Evolutionary conservation across 2,113 vertebrate species (phyloP), one percentile per base, ranked within the genome.

Genomic region (Oophaga pumilio): DNA sequence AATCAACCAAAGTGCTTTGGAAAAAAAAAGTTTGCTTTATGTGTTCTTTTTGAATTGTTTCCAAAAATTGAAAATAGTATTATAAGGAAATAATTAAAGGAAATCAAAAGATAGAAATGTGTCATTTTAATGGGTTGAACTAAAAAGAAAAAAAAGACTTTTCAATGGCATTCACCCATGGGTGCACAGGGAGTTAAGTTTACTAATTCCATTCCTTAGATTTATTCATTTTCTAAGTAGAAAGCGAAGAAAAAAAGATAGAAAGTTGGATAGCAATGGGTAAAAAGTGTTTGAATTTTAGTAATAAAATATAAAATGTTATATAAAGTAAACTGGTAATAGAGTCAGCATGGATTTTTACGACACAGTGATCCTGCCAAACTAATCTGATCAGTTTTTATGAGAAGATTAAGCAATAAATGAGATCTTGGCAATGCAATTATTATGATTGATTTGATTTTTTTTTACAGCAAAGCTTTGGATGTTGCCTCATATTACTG

Each of bases 351-450:
- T 74, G 43, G 71, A 43, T 43, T 74, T 74, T 74, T 74, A 74
- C 22, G 71, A 49, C 17, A 50, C 71, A 74, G 71, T 4, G 13
- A 50, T 50, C 71, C 33, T 49, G 71, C 71, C 71, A 74, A 74
- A 74, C 33, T 74, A 74, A 74, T 74, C 71, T 74, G 71, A 74
- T 74, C 43, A 20, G 43, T 49, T 74, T 74, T 74, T 74, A 74
- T 74, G 71, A 43, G 71, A 74, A 74, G 33, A 74, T 74, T 74
- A 74, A 74, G 71, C 22, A 74, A 74, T 49, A 74, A 74, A 74
- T 4, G 71, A 50, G 8, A 74, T 74, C 18, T 74, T 74, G 71
- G 71, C 33, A 74, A 20, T 22, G 71, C 10, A 50, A 74, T 74
- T 50, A 74, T 74, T 74, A 49, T 49, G 43, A 74, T 74, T 74